These are phyloP conservation scores for Coenobita brevimanus DNA, from an alignment of 1,140 invertebrate species.

Conservation along the genomic window DNA sequence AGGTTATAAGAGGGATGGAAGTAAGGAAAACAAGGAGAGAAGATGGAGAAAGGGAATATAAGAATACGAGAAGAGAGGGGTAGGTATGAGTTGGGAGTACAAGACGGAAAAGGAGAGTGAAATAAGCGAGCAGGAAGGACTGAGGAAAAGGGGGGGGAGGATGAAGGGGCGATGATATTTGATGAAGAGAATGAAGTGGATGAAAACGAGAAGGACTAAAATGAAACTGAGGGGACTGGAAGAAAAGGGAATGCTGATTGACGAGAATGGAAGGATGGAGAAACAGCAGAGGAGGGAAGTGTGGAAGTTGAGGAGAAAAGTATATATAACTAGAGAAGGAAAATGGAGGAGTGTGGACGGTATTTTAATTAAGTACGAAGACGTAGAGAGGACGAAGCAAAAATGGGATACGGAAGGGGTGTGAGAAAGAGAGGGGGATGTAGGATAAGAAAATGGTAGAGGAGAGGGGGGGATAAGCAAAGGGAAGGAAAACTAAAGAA, in stretches of 20 bases:
- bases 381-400: too few species aligned
- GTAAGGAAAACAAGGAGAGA: neutral
- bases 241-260: too few species aligned
- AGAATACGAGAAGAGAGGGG: neutral
- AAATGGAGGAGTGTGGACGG: neutral
- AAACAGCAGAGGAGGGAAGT: too few species aligned
- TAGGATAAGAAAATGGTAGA: neutral
- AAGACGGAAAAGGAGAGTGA: neutral
- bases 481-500: neutral
- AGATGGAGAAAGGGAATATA: neutral
- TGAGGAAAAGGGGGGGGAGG: neutral
- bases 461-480: neutral
- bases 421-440: neutral
- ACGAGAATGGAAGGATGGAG: too few species aligned
- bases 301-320: neutral
- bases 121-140: neutral
- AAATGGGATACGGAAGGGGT: neutral
- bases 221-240: too few species aligned
- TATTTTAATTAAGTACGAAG: too few species aligned
- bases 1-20: too few species aligned
- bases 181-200: too few species aligned
- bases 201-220: too few species aligned
- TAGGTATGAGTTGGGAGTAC: neutral
- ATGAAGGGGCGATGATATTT: neutral
- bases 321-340: neutral